Evolutionary conservation across 2,888 invertebrate genomes (phyloP).

Genomic region (Onthophagus sagittarius): DNA sequence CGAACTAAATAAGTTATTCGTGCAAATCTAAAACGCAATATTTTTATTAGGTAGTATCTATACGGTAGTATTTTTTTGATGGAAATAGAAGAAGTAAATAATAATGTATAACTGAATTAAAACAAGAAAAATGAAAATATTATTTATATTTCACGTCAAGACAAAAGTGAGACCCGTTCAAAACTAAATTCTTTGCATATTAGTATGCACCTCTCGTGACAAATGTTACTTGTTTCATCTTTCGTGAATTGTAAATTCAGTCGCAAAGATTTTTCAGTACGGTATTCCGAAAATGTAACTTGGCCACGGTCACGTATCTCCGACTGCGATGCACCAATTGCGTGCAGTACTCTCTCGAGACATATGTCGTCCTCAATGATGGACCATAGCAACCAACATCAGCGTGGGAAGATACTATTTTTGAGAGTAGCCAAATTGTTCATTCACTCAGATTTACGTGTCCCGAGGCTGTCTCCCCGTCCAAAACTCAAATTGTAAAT

Average conservation of each 20-base stretch:
- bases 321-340: not conserved
- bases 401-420: not conserved
- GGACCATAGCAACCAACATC: not conserved
- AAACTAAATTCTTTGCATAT: not conserved
- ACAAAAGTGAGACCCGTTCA: not conserved
- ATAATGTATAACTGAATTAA: no score
- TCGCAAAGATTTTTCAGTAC: not conserved
- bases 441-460: not conserved
- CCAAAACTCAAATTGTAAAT: not conserved
- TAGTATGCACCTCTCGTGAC: not conserved
- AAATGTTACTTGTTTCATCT: not conserved
- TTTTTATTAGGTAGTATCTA: no score
- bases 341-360: not conserved
- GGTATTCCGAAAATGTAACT: not conserved
- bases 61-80: no score
- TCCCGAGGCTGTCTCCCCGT: not conserved
- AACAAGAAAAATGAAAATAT: not conserved
- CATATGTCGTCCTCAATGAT: not conserved
- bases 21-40: no score
- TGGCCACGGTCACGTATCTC: not conserved
- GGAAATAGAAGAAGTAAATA: no score
- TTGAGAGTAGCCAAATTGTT: not conserved
- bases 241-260: not conserved
- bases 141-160: not conserved
- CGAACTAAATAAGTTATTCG: no score